Conservation (phyloP, 2,888 invertebrate genomes). For the Pteria penguin region DNA sequence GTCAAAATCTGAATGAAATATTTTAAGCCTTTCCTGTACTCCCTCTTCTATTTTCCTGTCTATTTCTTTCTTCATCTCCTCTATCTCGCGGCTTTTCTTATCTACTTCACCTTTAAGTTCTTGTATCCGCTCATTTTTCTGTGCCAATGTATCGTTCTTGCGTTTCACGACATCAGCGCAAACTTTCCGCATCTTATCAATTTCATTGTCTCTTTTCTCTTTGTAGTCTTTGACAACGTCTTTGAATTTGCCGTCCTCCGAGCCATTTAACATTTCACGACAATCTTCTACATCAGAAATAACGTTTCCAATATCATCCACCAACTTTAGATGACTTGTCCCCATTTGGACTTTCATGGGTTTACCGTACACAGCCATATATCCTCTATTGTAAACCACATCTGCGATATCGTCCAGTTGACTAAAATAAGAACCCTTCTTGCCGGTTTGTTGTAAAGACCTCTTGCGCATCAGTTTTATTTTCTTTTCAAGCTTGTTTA, state of each 20-base stretch:
- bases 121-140: constrained; percentile 23
- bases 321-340: constrained; percentile 9
- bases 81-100: constrained; percentile 7
- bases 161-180: constrained; percentile 15
- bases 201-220: constrained; percentile 10
- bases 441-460: constrained; percentile 11
- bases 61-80: constrained; percentile 12
- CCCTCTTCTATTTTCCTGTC: constrained; percentile 10
- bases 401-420: constrained; percentile 23
- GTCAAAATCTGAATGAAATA: neutral
- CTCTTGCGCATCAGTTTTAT: constrained; percentile 1
- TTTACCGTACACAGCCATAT: constrained; percentile 6
- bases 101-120: constrained; percentile 14
- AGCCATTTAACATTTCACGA: constrained; percentile 2
- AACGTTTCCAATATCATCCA: constrained; percentile 1
- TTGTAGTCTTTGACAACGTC: constrained; percentile 12
- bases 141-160: constrained; percentile 15
- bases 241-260: constrained; percentile 4
- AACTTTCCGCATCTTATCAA: neutral
- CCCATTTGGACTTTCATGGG: constrained; percentile 7
- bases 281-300: constrained; percentile 6
- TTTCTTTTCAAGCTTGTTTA: constrained; percentile 33
- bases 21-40: constrained; percentile 8
- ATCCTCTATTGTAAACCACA: constrained; percentile 4
- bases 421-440: constrained; percentile 8